Conservation (phyloP, 2,797 vertebrate species). For the Rhinophrynus dorsalis region DNA sequence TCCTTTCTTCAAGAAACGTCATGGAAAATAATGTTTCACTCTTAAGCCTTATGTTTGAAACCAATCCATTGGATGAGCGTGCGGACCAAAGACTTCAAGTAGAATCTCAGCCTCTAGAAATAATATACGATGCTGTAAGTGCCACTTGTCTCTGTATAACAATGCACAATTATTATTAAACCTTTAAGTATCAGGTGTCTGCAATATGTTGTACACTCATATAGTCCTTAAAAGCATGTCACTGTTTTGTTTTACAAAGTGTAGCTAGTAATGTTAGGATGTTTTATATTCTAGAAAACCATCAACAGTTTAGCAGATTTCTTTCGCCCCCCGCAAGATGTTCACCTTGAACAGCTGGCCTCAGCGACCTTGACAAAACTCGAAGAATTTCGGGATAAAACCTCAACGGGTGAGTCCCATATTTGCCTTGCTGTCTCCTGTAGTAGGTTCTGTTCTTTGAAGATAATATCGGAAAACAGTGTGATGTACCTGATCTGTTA, state of each 20-base stretch:
- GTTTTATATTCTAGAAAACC: slow-evolving; percentile 76
- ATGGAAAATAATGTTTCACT: slow-evolving; percentile 73
- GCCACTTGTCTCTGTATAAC: neutral
- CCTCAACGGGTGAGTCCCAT: slow-evolving; percentile 83
- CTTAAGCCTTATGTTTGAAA: slow-evolving; percentile 89
- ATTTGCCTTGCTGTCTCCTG: neutral
- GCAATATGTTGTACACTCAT: no score
- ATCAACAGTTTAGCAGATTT: slow-evolving; percentile 90
- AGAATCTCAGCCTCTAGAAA: slow-evolving; percentile 93
- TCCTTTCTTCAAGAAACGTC: slow-evolving; percentile 82
- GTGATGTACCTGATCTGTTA: no score
- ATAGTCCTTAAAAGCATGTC: neutral
- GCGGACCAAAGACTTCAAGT: slow-evolving; percentile 85
- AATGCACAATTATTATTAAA: no score
- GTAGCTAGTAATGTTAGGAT: neutral
- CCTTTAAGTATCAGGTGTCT: no score
- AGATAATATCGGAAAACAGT: no score
- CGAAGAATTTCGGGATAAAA: slow-evolving; percentile 94
- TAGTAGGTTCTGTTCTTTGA: no score
- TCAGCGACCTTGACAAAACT: slow-evolving; percentile 93
- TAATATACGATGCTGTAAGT: slow-evolving; percentile 95
- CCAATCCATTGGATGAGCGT: slow-evolving; percentile 85
- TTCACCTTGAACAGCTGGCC: slow-evolving; percentile 88
- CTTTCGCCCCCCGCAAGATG: slow-evolving; percentile 88
- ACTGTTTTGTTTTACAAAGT: no score